Conservation (phyloP, 30 jellyfish, hydroid and myxozoan species). For the Euphysa ruthae region DNA sequence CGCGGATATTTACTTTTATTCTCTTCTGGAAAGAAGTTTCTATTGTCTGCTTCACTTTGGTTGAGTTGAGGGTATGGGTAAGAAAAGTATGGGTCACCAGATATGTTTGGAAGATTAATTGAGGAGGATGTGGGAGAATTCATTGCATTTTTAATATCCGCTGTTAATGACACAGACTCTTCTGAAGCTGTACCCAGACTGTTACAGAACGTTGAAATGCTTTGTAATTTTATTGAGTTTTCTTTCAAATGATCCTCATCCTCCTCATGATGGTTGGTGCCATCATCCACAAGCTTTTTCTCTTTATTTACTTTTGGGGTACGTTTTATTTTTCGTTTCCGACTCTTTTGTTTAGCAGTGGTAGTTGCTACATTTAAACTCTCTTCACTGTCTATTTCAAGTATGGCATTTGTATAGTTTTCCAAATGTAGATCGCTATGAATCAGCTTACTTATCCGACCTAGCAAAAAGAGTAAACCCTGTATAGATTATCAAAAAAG, state of each 20-base stretch:
- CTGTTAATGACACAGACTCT: too few species aligned
- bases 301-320: background rate
- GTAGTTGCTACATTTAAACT: background rate
- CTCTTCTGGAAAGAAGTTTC: too few species aligned
- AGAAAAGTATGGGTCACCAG: too few species aligned
- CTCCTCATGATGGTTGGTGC: too few species aligned
- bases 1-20: too few species aligned
- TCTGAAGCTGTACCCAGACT: slow-evolving; percentile 1
- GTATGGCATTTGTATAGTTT: slow-evolving; percentile 57
- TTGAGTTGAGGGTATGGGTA: too few species aligned
- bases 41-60: too few species aligned
- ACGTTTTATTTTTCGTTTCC: slow-evolving; percentile 15
- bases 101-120: too few species aligned
- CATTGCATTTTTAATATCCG: too few species aligned
- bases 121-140: too few species aligned
- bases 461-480: too few species aligned
- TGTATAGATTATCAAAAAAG: too few species aligned
- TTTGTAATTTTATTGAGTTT: background rate
- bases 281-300: background rate
- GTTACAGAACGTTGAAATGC: background rate
- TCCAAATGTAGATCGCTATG: slow-evolving; percentile 87
- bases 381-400: slow-evolving; percentile 43
- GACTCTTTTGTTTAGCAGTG: background rate
- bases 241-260: background rate
- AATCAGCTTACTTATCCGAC: slow-evolving; percentile 83